Evolutionary conservation across 2,888 invertebrate genomes (phyloP).

Genomic region (Craniophora ligustri): DNA sequence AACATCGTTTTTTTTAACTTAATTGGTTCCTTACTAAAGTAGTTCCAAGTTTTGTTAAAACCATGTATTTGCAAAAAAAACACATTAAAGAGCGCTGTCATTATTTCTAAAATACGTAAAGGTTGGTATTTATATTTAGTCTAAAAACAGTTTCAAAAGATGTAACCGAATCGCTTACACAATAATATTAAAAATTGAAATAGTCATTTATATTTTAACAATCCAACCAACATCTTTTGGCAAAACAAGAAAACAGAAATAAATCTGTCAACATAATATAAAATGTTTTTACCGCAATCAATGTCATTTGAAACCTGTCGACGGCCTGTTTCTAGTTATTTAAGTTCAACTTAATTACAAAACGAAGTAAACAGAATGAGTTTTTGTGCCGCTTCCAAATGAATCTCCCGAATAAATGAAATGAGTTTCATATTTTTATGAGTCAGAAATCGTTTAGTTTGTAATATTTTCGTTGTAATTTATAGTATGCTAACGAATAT

Average conservation of each 20-base stretch:
- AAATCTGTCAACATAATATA: constrained; percentile 20
- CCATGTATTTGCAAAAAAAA: too few relatives aligned
- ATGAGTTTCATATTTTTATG: constrained; percentile 60
- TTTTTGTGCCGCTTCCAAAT: constrained; percentile 41
- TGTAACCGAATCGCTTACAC: too few relatives aligned
- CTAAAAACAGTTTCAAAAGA: too few relatives aligned
- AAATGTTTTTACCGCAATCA: constrained; percentile 31
- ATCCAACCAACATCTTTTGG: neutral
- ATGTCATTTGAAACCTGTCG: constrained; percentile 34
- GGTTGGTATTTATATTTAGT: too few relatives aligned
- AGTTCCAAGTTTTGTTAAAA: too few relatives aligned
- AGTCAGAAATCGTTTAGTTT: constrained; percentile 51
- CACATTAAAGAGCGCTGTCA: too few relatives aligned
- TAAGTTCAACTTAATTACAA: constrained; percentile 50
- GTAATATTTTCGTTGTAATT: constrained; percentile 65
- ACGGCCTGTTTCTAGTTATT: constrained; percentile 26
- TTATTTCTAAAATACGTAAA: too few relatives aligned
- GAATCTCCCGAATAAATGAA: constrained; percentile 49
- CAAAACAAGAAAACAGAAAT: neutral
- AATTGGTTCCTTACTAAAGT: constrained; percentile 31
- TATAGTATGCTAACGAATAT: constrained; percentile 75
- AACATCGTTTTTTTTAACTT: constrained; percentile 24
- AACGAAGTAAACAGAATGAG: constrained; percentile 50
- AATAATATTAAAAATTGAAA: too few relatives aligned
- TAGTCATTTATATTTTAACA: neutral